Conservation (phyloP, 2,797 vertebrate genomes). For the Cetoscarus ocellatus region DNA sequence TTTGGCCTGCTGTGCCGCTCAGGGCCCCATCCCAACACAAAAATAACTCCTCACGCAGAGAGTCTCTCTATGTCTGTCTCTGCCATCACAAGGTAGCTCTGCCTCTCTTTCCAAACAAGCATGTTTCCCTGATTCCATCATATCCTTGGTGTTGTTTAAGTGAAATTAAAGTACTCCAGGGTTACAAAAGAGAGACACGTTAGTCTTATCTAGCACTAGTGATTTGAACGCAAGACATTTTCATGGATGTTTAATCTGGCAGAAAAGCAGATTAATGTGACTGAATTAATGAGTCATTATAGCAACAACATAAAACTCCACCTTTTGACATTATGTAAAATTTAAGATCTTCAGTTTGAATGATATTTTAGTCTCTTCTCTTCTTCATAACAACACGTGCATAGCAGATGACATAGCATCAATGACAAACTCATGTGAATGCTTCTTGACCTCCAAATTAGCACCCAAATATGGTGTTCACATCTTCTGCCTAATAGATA, state of each 20-base stretch:
- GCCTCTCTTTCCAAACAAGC: slow-evolving; percentile 37
- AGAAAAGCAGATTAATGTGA: slow-evolving; percentile 1
- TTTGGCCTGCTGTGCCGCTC: slow-evolving; percentile 73
- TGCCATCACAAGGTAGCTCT: slow-evolving; percentile 38
- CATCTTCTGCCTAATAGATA: slow-evolving; percentile 57
- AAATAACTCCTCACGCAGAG: slow-evolving; percentile 73
- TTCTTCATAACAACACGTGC: slow-evolving; percentile 69
- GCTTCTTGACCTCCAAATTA: slow-evolving; percentile 63
- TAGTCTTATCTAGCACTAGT: slow-evolving; percentile 38
- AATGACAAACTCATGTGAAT: slow-evolving; percentile 66
- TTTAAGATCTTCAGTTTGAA: slow-evolving; percentile 21
- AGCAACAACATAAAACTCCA: neutral
- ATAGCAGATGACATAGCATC: slow-evolving; percentile 69
- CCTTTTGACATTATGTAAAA: slow-evolving; percentile 1
- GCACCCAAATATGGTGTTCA: slow-evolving; percentile 51
- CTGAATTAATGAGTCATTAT: neutral
- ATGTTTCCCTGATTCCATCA: slow-evolving; percentile 53
- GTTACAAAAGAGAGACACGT: slow-evolving; percentile 17
- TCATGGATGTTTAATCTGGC: neutral
- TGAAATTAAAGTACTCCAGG: slow-evolving; percentile 44
- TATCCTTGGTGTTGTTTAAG: slow-evolving; percentile 29
- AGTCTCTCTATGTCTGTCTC: slow-evolving; percentile 39
- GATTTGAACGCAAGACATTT: slow-evolving; percentile 1
- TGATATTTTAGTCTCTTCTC: slow-evolving; percentile 39
- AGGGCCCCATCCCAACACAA: slow-evolving; percentile 61